These are phyloP conservation scores for Hycleus phaleratus DNA, from an alignment of 1,140 invertebrate genomes.

Conservation along the genomic window DNA sequence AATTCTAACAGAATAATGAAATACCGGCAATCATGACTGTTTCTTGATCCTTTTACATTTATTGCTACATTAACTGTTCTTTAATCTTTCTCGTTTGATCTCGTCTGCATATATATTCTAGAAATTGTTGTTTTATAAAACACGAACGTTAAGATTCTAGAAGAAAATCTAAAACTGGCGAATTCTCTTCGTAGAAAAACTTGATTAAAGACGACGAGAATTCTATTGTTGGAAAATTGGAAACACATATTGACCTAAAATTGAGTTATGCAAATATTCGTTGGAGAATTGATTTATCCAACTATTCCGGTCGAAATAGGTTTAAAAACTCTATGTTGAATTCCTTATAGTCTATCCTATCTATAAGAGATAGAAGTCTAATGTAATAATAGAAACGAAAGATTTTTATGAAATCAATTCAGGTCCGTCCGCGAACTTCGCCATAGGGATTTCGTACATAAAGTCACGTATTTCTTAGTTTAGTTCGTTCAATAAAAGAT, in stretches of 20 bases:
- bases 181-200: neutral
- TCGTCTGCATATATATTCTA: neutral
- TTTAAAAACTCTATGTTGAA: too few species aligned
- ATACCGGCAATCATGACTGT: constrained; percentile 8
- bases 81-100: constrained; percentile 12
- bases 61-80: constrained; percentile 12
- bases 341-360: too few species aligned
- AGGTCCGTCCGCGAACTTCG: constrained; percentile 1
- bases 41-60: constrained; percentile 6
- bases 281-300: neutral
- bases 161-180: too few species aligned
- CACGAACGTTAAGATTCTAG: constrained; percentile 1
- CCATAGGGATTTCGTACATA: constrained; percentile 12
- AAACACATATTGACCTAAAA: neutral
- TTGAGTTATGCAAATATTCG: neutral
- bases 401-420: constrained; percentile 11
- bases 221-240: neutral
- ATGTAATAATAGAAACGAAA: too few species aligned
- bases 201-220: neutral
- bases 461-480: constrained; percentile 13
- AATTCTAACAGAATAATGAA: neutral
- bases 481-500: constrained; percentile 7
- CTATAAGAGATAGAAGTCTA: too few species aligned
- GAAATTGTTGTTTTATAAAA: neutral
- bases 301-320: too few species aligned